Conservation (phyloP, 2,888 invertebrate species). For the Perizoma flavofasciatum region DNA sequence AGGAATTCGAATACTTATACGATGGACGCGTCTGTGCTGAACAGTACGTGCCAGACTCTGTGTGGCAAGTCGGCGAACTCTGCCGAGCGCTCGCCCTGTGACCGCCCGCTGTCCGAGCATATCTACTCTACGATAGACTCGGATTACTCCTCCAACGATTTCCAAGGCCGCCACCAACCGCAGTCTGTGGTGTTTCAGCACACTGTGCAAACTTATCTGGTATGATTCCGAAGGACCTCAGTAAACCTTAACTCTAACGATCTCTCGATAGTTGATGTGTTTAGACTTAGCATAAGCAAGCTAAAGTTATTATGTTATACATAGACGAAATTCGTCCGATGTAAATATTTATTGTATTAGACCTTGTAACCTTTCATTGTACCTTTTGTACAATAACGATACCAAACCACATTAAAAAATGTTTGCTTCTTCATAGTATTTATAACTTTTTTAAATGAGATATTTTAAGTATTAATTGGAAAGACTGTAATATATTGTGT, state of each 20-base stretch:
- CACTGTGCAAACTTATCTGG: slow-evolving; percentile 81
- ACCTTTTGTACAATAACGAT: slow-evolving; percentile 82
- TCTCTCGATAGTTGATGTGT: slow-evolving; percentile 67
- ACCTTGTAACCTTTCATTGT: slow-evolving; percentile 65
- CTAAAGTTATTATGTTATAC: slow-evolving; percentile 59
- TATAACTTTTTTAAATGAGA: slow-evolving; percentile 65
- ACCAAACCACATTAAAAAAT: slow-evolving; percentile 81
- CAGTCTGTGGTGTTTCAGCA: slow-evolving; percentile 78
- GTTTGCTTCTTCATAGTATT: slow-evolving; percentile 76
- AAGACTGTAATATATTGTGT: slow-evolving; percentile 83
- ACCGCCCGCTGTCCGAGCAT: slow-evolving; percentile 92
- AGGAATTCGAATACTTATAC: slow-evolving; percentile 94
- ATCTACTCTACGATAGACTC: slow-evolving; percentile 96
- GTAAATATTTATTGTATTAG: slow-evolving; percentile 65
- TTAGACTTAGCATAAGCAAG: slow-evolving; percentile 67
- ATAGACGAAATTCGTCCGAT: slow-evolving; percentile 65
- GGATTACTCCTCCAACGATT: slow-evolving; percentile 89
- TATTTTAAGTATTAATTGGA: slow-evolving; percentile 80
- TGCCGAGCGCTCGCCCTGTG: slow-evolving; percentile 84
- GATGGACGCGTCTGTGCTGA: slow-evolving; percentile 86
- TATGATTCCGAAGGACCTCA: slow-evolving; percentile 54
- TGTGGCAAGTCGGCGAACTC: slow-evolving; percentile 82
- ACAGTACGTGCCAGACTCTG: slow-evolving; percentile 85
- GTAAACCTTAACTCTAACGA: slow-evolving; percentile 56
- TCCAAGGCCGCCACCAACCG: slow-evolving; percentile 71